Evolutionary conservation across 2,888 invertebrate species (phyloP).

Genomic region (Zygogramma bicolorata): DNA sequence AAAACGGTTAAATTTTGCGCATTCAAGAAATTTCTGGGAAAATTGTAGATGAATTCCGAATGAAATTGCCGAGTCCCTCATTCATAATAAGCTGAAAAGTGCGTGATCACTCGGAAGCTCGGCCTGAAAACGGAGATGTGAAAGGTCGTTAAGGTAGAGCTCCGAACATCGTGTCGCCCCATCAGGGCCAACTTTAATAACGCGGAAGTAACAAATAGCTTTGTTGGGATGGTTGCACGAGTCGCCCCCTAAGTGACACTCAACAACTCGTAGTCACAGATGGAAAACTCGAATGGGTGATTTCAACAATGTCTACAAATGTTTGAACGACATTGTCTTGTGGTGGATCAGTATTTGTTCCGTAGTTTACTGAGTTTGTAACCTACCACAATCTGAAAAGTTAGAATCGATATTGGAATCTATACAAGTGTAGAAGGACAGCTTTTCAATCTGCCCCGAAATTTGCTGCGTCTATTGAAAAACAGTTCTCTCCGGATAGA

Average conservation of each 20-base stretch:
- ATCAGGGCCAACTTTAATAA: conserved; percentile 55
- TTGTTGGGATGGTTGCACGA: conserved; percentile 41
- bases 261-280: background rate
- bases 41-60: conserved; percentile 37
- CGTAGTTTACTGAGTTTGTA: too few relatives aligned
- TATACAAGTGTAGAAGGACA: too few relatives aligned
- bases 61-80: conserved; percentile 43
- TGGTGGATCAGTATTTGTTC: too few relatives aligned
- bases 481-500: too few relatives aligned
- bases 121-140: conserved; percentile 45
- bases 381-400: too few relatives aligned
- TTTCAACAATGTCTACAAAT: background rate
- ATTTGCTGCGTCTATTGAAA: too few relatives aligned
- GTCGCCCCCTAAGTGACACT: conserved; percentile 4
- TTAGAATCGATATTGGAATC: too few relatives aligned
- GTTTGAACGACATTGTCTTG: too few relatives aligned
- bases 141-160: conserved; percentile 50
- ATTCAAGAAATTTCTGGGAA: conserved; percentile 25
- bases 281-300: background rate
- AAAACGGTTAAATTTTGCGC: conserved; percentile 27
- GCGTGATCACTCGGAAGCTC: conserved; percentile 48
- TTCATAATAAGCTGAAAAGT: conserved; percentile 51
- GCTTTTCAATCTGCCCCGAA: too few relatives aligned
- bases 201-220: conserved; percentile 56
- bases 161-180: conserved; percentile 35